Base-by-base conservation (phyloP, 2,888 invertebrate genomes). In the Cerastoderma edule region DNA sequence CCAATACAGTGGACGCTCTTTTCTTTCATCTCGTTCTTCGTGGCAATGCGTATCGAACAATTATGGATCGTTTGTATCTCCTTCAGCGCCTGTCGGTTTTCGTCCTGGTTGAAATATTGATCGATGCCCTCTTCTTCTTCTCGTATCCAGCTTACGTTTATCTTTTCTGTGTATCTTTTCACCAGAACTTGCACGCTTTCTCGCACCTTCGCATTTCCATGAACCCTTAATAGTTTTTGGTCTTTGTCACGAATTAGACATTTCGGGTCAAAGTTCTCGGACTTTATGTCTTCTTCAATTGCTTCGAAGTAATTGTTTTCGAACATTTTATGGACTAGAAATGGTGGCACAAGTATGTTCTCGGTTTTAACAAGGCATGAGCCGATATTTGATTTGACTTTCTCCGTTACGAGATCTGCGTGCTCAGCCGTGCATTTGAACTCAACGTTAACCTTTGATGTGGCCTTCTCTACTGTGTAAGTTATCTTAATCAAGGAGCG, bases 11-110 rank as follows among this genome's bases (percentile, higher is more conserved):
- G 54, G 19, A 72, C 44, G 8, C 57, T 22, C 16, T 39, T 54
- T 6, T 79, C 50, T 44, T 75, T 79, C 72, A 79, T 72, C 27
- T 79, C 72, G 46, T 70, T 53, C 24, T 72, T 72, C 6, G 75
- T 70, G 19, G 67, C 72, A 19, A 72, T 63, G 50, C 66, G 30
- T 32, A 79, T 33, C 10, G 35, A 32, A 28, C 78, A 79, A 22
- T 57, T 46, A 32, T 65, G 64, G 5, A 56, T 53, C 1, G 33
- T 35, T 27, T 35, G 54, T 3, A 67, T 64, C 27, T 46, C n/a
- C 16, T 46, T 16, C 0, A 79, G n/a, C 10, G 60, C 32, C 1
- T 28, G 30, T 10, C n/a, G 10, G 0, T 63, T 63, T 30, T 71
- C 70, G 6, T 28, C 19, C 8, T 60, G 60, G 3, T n/a, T 22